phyloP scores from a whole-genome alignment of 2,113 vertebrate genomes.

The Oreotragus oreotragus region DNA sequence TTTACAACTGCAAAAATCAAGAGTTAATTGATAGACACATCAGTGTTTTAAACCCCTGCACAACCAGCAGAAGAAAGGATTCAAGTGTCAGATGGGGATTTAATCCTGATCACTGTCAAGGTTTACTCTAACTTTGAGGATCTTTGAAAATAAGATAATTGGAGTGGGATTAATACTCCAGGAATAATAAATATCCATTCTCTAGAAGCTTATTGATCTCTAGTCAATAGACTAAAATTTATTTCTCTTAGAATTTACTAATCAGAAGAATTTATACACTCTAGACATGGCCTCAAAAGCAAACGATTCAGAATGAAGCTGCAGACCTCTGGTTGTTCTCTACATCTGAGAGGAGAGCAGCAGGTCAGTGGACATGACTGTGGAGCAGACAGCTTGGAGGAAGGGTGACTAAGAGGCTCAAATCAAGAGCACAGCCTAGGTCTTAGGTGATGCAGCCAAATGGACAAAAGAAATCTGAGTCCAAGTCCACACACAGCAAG shows the following conservation, averaged over 20 bases:
- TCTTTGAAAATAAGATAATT: not conserved
- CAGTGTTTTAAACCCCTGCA: not conserved
- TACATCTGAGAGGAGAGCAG: not conserved
- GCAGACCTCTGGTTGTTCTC: not conserved
- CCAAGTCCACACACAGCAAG: not conserved
- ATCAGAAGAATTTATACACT: not conserved
- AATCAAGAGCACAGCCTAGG: not conserved
- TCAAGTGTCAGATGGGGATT: not conserved
- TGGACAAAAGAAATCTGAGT: not conserved
- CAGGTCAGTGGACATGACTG: not conserved
- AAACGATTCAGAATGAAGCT: not conserved
- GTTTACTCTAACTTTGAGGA: constrained; percentile 9
- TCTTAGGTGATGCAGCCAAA: not conserved
- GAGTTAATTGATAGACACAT: not conserved
- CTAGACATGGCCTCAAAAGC: not conserved
- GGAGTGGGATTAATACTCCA: not conserved
- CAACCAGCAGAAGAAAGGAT: not conserved
- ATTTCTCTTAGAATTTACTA: not conserved
- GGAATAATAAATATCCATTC: not conserved
- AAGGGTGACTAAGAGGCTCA: not conserved
- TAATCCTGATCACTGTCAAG: not conserved
- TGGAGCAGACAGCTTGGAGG: not conserved
- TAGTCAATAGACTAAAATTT: not conserved
- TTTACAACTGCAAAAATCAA: not conserved
- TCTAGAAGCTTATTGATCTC: not conserved